Conservation (phyloP, 2,888 invertebrate species). For the Microplitis manilae region DNA sequence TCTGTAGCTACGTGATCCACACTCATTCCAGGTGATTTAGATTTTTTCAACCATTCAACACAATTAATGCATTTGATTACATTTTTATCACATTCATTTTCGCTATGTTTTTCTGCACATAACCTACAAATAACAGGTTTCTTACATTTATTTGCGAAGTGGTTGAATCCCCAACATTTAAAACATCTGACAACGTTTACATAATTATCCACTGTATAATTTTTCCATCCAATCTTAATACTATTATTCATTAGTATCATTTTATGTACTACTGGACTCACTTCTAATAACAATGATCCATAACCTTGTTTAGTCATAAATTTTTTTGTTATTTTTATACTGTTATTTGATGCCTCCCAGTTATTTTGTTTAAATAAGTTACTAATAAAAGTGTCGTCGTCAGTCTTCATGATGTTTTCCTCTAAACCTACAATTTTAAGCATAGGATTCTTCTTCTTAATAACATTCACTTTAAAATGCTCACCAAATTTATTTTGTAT, state of each 20-base stretch:
- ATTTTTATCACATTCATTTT: too few species aligned
- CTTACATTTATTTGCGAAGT: too few species aligned
- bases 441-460: background rate
- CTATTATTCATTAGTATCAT: background rate
- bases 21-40: too few species aligned
- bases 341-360: background rate
- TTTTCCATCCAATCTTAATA: background rate
- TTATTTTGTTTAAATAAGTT: background rate
- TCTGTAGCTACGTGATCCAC: too few species aligned
- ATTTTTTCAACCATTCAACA: too few species aligned
- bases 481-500: background rate
- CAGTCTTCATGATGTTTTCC: background rate
- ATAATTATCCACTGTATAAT: conserved; percentile 12
- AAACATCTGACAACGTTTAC: conserved; percentile 40
- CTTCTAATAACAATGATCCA: background rate
- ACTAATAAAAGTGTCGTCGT: background rate
- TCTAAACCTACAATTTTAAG: background rate
- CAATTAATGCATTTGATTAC: too few species aligned
- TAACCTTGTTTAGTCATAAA: background rate
- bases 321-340: background rate
- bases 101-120: too few species aligned
- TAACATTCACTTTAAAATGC: background rate
- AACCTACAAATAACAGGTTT: too few species aligned
- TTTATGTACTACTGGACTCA: background rate
- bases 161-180: too few species aligned